Conservation (phyloP, 92 coral and sea anemone genomes). For the Isaurus tuberculatus region DNA sequence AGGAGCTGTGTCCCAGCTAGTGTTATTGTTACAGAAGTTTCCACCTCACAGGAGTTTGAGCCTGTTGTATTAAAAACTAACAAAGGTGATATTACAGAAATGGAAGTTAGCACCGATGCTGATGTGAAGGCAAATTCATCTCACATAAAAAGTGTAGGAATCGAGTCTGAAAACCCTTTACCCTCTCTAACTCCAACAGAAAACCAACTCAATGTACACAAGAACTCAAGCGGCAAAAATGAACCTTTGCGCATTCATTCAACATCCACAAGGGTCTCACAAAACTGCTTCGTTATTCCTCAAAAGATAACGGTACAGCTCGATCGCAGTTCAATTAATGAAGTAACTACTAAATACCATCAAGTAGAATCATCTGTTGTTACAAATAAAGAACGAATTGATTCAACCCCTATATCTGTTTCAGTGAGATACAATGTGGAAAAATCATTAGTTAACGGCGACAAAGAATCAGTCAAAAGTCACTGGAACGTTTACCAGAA, state of each 20-base stretch:
- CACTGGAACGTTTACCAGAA: background rate
- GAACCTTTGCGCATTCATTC: conserved; percentile 23
- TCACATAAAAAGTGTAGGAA: background rate
- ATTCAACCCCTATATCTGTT: conserved; percentile 5
- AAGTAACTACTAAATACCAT: background rate
- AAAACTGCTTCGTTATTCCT: conserved; percentile 42
- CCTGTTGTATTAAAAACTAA: conserved; percentile 54
- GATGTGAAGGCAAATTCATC: background rate
- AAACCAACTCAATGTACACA: background rate
- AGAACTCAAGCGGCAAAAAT: background rate
- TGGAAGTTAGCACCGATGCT: conserved; percentile 15
- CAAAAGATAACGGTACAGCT: conserved; percentile 65
- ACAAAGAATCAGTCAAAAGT: background rate
- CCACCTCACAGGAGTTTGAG: conserved; percentile 46
- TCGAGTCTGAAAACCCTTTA: background rate
- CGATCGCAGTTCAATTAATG: conserved; percentile 45
- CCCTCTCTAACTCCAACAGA: background rate
- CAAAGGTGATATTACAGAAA: conserved; percentile 20
- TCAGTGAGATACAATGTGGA: conserved; percentile 21
- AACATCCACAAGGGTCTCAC: conserved; percentile 6
- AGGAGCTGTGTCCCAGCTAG: background rate
- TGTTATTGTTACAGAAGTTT: background rate
- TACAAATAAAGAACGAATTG: background rate
- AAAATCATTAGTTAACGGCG: background rate
- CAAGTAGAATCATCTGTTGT: background rate